These are phyloP conservation scores for Leuciscus idus DNA, from an alignment of 2,113 vertebrate genomes.

Conservation along the genomic window DNA sequence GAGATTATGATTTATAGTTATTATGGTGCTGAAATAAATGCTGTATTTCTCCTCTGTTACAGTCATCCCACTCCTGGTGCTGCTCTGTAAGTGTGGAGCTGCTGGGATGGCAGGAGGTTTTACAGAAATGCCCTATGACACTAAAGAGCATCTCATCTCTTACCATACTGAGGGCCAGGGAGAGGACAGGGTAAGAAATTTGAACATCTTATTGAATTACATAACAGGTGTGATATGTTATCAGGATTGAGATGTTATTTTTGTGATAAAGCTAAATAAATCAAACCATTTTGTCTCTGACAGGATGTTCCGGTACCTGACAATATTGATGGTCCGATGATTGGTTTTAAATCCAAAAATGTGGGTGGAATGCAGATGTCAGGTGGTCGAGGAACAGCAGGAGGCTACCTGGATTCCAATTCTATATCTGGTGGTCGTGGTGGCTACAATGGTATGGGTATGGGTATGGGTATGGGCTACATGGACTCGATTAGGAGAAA, in stretches of 20 bases:
- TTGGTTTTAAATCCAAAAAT: rapidly evolving
- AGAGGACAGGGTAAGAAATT: slow-evolving; percentile 80
- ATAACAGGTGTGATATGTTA: background rate
- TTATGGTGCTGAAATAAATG: background rate
- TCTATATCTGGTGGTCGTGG: slow-evolving; percentile 25
- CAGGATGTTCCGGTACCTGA: slow-evolving; percentile 64
- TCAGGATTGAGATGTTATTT: background rate
- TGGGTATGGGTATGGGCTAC: too few species aligned
- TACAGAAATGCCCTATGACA: slow-evolving; percentile 68
- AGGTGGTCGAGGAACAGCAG: too few species aligned
- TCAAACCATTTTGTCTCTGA: background rate
- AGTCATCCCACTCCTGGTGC: slow-evolving; percentile 84
- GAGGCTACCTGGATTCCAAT: background rate
- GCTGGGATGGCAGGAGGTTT: slow-evolving; percentile 67
- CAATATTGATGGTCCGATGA: slow-evolving; percentile 6
- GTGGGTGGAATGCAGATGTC: rapidly evolving
- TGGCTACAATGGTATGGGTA: background rate
- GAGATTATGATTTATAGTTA: background rate
- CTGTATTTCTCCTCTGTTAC: slow-evolving; percentile 40
- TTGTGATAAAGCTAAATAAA: background rate
- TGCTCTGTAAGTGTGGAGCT: slow-evolving; percentile 73
- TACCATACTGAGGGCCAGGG: slow-evolving; percentile 88
- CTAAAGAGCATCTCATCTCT: slow-evolving; percentile 82
- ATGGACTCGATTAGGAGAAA: background rate
- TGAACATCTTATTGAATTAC: background rate